Conservation (phyloP, 2,113 vertebrate genomes). For the Rhadina sibilatrix region DNA sequence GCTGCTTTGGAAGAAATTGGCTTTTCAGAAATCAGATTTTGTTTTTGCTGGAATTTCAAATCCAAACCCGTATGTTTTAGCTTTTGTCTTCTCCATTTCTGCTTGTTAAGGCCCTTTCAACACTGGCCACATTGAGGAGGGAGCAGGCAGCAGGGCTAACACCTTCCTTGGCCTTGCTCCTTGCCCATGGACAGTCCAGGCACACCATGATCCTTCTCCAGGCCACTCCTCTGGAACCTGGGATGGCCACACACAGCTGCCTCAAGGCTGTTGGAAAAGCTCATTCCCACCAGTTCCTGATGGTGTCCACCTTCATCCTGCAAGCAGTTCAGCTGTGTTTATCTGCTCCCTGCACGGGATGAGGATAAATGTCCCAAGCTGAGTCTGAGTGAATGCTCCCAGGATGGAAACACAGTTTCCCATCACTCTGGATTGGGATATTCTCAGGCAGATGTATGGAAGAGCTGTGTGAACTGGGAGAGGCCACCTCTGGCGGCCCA, state of each 20-base stretch:
- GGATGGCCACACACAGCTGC: rapidly evolving
- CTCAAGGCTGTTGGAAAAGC: not conserved
- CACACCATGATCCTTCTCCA: not conserved
- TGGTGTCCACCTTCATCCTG: not conserved
- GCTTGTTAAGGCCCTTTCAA: not conserved
- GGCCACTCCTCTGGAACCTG: not conserved
- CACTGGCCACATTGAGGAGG: not conserved
- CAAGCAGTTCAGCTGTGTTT: not conserved
- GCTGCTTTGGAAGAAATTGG: not conserved
- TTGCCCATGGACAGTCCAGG: not conserved
- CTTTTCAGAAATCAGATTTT: not conserved
- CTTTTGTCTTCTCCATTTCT: not conserved
- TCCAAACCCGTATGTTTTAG: not conserved
- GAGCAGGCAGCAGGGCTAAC: rapidly evolving
- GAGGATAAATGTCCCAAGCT: not conserved
- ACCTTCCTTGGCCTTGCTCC: not conserved
- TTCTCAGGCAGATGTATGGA: rapidly evolving
- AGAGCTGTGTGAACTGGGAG: not conserved
- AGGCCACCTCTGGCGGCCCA: not conserved
- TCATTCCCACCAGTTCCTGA: not conserved
- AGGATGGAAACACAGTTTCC: not conserved
- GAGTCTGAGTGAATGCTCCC: not conserved
- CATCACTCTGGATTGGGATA: not conserved
- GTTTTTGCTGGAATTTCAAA: not conserved
- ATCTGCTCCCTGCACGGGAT: not conserved